Conservation (phyloP, 64 coral and sea anemone genomes). For the Anthopleura sola region DNA sequence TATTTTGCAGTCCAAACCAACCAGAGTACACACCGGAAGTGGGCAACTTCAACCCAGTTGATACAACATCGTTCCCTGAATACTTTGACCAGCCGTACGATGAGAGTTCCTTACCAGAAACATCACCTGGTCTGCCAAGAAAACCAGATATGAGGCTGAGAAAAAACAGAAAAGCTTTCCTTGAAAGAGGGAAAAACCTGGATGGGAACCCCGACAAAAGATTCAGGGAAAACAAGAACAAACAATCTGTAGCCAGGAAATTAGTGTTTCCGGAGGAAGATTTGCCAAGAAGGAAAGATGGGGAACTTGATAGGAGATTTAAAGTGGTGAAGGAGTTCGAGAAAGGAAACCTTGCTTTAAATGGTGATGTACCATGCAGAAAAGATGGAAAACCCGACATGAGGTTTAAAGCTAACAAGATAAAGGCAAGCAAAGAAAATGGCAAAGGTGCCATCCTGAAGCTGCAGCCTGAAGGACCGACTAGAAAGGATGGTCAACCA, state of each 20-base stretch:
- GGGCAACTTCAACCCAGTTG: background rate
- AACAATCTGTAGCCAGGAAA: background rate
- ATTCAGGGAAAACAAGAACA: background rate
- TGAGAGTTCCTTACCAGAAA: background rate
- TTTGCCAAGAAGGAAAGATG: slow-evolving; percentile 24
- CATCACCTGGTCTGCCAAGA: background rate
- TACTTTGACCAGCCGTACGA: background rate
- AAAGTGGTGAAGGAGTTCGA: slow-evolving; percentile 6
- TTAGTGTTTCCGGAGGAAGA: background rate
- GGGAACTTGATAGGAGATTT: slow-evolving; percentile 13
- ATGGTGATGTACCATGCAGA: background rate
- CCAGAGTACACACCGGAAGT: background rate
- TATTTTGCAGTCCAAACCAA: background rate
- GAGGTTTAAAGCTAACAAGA: slow-evolving; percentile 36
- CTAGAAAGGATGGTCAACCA: slow-evolving; percentile 24
- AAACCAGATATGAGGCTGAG: slow-evolving; percentile 31
- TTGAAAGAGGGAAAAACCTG: slow-evolving; percentile 10
- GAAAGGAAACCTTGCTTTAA: background rate
- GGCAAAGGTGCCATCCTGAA: background rate
- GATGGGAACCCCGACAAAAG: slow-evolving; percentile 22
- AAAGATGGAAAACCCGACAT: slow-evolving; percentile 35
- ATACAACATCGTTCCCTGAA: background rate
- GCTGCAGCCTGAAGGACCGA: background rate
- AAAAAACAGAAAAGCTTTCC: slow-evolving; percentile 1
- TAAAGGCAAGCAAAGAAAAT: background rate